Evolutionary conservation across 30 jellyfish, hydroid and myxozoan species (phyloP), one percentile per base, ranked within the genome.

Genomic region (Hydractinia echinata): DNA sequence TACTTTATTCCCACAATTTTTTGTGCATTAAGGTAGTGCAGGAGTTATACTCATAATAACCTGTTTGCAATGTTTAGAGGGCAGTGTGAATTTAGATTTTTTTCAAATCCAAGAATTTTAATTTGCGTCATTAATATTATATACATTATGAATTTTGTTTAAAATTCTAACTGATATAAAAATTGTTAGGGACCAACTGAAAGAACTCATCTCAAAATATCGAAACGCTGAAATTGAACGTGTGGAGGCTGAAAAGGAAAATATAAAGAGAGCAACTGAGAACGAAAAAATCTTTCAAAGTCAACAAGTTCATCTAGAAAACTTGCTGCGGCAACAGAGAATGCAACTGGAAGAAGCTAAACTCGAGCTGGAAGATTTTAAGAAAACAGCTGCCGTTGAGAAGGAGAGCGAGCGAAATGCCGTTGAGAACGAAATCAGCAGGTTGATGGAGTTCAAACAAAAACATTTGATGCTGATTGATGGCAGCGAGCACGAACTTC

Each of bases 211-310:
- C 84, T 62, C 72, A 76, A 79, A 83, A 58, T 83, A 82, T 76
- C 85, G 98, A n/a, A 80, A 79, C 15, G 82, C 54, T 21, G 96
- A 92, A 72, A 83, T 83, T 7, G 54, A 51, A 18, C 91, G 96
- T 3, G 82, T 92, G 67, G 98, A 92, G 61, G 69, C 66, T 66
- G 95, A 87, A 60, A 39, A 84, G 44, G 78, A 56, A 18, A 81
- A 61, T 54, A 68, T 83, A 2, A 77, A 67, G 30, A 76, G 73
- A 48, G 76, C 73, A 18, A 90, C 85, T 51, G 76, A 77, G 52
- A 84, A 90, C 51, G 77, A 64, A 48, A 68, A 53, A 11, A n/a
- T 53, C 19, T 85, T 90, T 50, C 55, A 68, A 66, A 44, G 48
- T 48, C 85, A 78, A 53, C 85, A 77, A 58, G 16, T 54, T 5